Conservation (phyloP, 1,140 invertebrate genomes). For the Drosophila pandora region DNA sequence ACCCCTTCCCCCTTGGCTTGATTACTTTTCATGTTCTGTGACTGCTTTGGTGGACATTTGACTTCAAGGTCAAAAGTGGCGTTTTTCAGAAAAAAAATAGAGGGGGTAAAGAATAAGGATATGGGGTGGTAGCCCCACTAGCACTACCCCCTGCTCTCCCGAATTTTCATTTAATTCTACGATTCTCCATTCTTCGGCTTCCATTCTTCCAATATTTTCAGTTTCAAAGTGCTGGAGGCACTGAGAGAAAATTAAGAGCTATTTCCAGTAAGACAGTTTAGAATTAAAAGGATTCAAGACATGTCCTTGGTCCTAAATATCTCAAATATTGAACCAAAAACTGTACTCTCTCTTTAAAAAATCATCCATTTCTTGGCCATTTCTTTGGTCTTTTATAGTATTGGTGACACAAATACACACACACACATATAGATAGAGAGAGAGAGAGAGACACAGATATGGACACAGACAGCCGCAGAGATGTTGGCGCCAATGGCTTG, state of each 20-base stretch:
- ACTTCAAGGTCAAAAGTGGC: conserved; percentile 58
- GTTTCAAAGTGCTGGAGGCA: conserved; percentile 8
- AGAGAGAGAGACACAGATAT: conserved; percentile 8
- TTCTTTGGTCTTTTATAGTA: background rate
- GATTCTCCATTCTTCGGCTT: conserved; percentile 8
- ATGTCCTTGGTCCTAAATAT: too few relatives aligned
- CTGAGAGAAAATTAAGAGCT: background rate
- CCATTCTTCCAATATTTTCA: conserved; percentile 41
- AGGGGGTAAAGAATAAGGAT: too few relatives aligned
- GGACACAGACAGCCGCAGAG: conserved; percentile 50
- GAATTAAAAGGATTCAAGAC: too few relatives aligned
- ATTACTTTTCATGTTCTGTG: conserved; percentile 47
- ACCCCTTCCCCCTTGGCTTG: conserved; percentile 16
- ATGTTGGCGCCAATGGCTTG: conserved; percentile 69
- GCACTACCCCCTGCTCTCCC: background rate
- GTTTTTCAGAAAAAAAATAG: conserved; percentile 4
- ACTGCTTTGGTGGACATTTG: conserved; percentile 44
- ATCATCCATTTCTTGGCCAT: background rate
- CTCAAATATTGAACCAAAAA: too few relatives aligned
- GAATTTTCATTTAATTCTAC: conserved; percentile 35
- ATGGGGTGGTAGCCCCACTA: background rate
- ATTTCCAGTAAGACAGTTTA: too few relatives aligned
- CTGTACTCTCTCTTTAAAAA: background rate
- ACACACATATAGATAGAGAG: conserved; percentile 2
- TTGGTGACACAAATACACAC: conserved; percentile 25